Conservation (phyloP, 2,113 vertebrate species). For the Empidonax alnorum region DNA sequence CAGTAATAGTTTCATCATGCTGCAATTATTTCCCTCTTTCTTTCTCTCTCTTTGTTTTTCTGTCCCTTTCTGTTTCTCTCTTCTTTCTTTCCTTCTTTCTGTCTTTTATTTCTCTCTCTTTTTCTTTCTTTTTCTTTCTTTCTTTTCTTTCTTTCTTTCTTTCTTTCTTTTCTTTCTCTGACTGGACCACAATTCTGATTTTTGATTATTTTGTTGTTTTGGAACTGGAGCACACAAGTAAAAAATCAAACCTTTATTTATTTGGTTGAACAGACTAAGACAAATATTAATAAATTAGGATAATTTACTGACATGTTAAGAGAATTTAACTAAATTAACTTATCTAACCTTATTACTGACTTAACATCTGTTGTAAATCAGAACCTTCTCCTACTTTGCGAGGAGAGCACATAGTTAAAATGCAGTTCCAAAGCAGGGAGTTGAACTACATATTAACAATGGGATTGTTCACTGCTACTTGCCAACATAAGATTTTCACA, state of each 20-base stretch:
- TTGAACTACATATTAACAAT: conserved; percentile 7
- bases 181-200: no score
- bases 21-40: neutral
- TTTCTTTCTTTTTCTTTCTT: no score
- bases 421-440: neutral
- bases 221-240: no score
- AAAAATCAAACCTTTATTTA: no score
- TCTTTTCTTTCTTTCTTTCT: neutral
- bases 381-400: neutral
- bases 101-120: no score
- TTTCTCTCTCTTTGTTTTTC: no score
- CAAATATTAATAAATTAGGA: neutral
- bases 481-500: neutral
- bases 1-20: neutral
- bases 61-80: no score
- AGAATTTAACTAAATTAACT: neutral
- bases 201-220: no score
- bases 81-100: no score
- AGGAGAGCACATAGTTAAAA: neutral
- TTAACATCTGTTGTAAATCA: neutral
- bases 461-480: neutral
- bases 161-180: no score
- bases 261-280: neutral
- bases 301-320: neutral
- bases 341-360: neutral